Conservation (phyloP, 2,888 invertebrate species). For the Cetonia aurata region DNA sequence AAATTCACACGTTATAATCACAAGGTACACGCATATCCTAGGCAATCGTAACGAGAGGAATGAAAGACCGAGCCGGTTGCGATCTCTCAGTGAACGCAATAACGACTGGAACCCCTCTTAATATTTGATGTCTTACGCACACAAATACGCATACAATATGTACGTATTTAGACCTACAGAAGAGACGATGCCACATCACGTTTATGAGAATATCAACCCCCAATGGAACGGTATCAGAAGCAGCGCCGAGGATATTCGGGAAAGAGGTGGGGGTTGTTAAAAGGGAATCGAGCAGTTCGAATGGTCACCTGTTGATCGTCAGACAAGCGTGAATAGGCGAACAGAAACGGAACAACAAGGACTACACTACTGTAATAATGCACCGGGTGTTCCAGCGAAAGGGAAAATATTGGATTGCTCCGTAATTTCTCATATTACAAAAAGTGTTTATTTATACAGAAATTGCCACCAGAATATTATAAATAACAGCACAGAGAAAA, state of each 20-base stretch:
- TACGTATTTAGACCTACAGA: conserved; percentile 5
- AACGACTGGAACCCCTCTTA: conserved; percentile 17
- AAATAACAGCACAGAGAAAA: too few species aligned
- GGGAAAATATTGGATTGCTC: too few species aligned
- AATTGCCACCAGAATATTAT: too few species aligned
- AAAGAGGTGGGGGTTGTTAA: conserved; percentile 29
- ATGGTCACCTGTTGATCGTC: conserved; percentile 36
- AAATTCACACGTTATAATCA: conserved; percentile 26
- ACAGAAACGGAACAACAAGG: conserved; percentile 12
- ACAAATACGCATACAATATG: conserved; percentile 28
- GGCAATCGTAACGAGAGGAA: conserved; percentile 20
- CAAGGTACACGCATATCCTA: conserved; percentile 15
- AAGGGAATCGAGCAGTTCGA: conserved; percentile 31
- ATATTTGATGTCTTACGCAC: conserved; percentile 26
- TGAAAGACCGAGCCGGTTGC: conserved; percentile 4
- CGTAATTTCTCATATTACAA: too few species aligned
- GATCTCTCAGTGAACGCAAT: conserved; percentile 12
- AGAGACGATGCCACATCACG: conserved; percentile 12
- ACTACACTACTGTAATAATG: not conserved
- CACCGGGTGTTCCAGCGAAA: not conserved
- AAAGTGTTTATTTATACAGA: too few species aligned
- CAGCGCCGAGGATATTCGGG: conserved; percentile 10
- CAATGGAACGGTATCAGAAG: conserved; percentile 16
- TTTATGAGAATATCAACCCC: conserved; percentile 34
- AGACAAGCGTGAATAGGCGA: conserved; percentile 17